Evolutionary conservation across 2,113 vertebrate genomes (phyloP), one percentile per base, ranked within the genome.

Genomic region (Clupea harengus): DNA sequence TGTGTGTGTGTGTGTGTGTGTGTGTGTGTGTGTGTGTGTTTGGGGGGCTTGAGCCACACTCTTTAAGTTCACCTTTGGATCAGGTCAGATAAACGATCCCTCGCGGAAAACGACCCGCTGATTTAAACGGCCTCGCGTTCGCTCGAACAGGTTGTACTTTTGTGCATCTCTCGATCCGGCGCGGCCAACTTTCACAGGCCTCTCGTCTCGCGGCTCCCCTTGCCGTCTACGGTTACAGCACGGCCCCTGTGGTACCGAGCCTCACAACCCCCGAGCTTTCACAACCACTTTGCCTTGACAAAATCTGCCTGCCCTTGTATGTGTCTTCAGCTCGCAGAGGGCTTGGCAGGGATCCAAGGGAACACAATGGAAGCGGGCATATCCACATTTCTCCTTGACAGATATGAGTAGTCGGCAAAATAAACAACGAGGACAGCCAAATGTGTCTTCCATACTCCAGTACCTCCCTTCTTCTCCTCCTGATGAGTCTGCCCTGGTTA

Each of bases 331-430:
- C 67, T 82, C 67, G 49, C 45, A 64, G 54, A 81, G 45, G 89
- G 46, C 32, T 83, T 91, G 91, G 83, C 93, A 88, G 87, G 60
- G 28, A 60, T 89, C 88, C 89, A 91, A 92, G 89, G 85, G 39
- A 46, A 80, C 89, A 83, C 82, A 44, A 47, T 89, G 89, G 80
- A 87, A 78, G 85, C 52, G 85, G 81, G 81, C 75, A 82, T 85
- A 83, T 72, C 45, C 88, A 67, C 85, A 22, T 78, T 89, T 85
- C 86, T 89, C 20, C 87, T 82, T 91, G 92, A 93, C 92, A 93
- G 89, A 83, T 47, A 90, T 82, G 88, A 93, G 91, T 85, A 83
- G 83, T 83, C 52, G 85, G 84, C 52, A 54, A 91, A 85, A 88
- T 9, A 67, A 90, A 91, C 91, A 89, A 86, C 6, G 0, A 64